A percentile compares a stretch with the other conserved stretches of the same genome.
phyloP scores from a whole-genome alignment of 2,113 vertebrate genomes.

The Electrona antarctica region DNA sequence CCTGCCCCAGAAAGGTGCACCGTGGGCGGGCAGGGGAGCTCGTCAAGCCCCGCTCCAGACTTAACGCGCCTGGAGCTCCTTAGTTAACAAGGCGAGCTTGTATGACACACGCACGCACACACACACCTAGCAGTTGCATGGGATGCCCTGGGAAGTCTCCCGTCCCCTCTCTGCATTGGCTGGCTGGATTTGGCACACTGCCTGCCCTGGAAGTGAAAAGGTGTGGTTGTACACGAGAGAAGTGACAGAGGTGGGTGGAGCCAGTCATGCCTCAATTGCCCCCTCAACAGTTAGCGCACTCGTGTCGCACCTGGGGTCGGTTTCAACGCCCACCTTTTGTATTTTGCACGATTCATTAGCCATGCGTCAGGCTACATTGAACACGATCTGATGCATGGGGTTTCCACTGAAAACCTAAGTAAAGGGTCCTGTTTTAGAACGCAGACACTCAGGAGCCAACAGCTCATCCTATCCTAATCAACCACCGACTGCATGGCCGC shows the following conservation, averaged over 20 bases:
- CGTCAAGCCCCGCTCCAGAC: too few species aligned
- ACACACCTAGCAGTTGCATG: neutral
- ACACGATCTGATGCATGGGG: conserved; percentile 40
- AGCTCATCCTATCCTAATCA: conserved; percentile 6
- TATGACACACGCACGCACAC: neutral
- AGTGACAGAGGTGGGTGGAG: conserved; percentile 12
- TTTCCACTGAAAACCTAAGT: conserved; percentile 34
- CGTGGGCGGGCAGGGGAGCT: too few species aligned
- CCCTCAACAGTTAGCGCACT: conserved; percentile 12
- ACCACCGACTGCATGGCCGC: neutral
- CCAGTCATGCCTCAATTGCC: conserved; percentile 21
- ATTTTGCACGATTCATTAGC: conserved; percentile 40
- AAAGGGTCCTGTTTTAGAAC: conserved; percentile 14
- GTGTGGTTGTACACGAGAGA: conserved; percentile 25
- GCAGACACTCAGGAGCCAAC: neutral
- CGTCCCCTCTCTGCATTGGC: conserved; percentile 26
- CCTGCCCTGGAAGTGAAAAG: conserved; percentile 14
- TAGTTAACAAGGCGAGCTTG: too few species aligned
- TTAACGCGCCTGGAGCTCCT: too few species aligned
- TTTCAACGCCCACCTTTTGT: conserved; percentile 22
- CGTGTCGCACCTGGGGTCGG: conserved; percentile 24
- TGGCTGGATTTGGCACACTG: conserved; percentile 20
- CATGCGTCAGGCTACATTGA: conserved; percentile 46
- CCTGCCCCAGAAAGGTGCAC: too few species aligned
- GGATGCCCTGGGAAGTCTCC: conserved; percentile 6